Conservation (phyloP, 2,113 vertebrate genomes). For the Corydoras sp. region DNA sequence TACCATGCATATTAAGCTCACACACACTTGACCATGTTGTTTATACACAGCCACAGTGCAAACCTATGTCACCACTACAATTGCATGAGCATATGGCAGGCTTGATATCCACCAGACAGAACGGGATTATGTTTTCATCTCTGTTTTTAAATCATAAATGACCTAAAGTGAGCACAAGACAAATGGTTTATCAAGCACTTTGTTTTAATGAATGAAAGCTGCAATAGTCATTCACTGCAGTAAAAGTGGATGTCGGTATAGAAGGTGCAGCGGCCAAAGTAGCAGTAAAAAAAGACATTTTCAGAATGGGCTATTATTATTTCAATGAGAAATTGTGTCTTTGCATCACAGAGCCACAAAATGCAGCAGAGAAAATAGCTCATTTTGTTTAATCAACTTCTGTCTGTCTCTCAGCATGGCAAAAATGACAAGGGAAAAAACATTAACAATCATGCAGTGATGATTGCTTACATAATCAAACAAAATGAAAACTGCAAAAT, state of each 20-base stretch:
- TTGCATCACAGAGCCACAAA: not conserved
- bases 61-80: not conserved
- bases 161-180: not conserved
- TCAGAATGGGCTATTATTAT: not conserved
- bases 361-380: slow-evolving; percentile 28
- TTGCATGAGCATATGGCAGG: not conserved
- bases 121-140: not conserved
- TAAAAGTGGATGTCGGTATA: not conserved
- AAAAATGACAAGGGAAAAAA: slow-evolving; percentile 15
- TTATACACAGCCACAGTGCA: slow-evolving; percentile 14
- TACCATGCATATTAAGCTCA: slow-evolving; percentile 36
- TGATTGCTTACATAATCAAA: slow-evolving; percentile 29
- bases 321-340: slow-evolving; percentile 16
- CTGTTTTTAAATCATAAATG: not conserved
- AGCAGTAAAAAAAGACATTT: not conserved
- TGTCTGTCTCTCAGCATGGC: slow-evolving; percentile 27
- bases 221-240: not conserved
- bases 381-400: slow-evolving; percentile 33
- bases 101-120: no score
- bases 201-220: not conserved
- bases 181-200: not conserved
- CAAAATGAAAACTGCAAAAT: slow-evolving; percentile 6
- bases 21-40: slow-evolving; percentile 13
- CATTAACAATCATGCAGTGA: slow-evolving; percentile 23
- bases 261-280: not conserved